phyloP scores from a whole-genome alignment of 2,113 vertebrate species.

The Aphelocoma coerulescens region DNA sequence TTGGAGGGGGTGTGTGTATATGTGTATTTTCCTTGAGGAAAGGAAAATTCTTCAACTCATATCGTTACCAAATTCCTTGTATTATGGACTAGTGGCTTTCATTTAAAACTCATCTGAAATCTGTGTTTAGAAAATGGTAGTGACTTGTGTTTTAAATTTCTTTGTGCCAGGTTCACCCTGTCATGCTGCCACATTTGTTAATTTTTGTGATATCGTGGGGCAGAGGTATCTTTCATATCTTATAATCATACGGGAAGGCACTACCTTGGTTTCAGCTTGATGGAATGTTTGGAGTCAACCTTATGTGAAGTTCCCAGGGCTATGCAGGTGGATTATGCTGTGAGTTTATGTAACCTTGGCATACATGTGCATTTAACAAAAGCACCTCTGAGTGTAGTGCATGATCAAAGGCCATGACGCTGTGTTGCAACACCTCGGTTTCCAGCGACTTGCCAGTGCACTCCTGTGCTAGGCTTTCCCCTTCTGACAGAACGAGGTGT shows the following conservation, averaged over 20 bases:
- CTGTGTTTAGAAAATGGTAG: not conserved
- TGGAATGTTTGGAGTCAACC: not conserved
- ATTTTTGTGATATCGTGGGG: not conserved
- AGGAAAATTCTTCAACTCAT: not conserved
- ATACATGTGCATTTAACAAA: accelerated
- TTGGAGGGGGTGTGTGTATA: not conserved
- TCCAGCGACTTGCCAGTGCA: not conserved
- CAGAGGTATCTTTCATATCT: not conserved
- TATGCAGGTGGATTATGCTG: not conserved
- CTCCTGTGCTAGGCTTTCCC: not conserved
- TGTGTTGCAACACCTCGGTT: not conserved
- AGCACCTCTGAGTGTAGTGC: not conserved
- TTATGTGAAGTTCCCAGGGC: not conserved
- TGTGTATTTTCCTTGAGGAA: not conserved
- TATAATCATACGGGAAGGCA: not conserved
- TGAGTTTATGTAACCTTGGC: not conserved
- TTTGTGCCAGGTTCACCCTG: not conserved
- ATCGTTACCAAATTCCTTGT: not conserved
- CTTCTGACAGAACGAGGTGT: not conserved
- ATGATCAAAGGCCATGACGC: accelerated
- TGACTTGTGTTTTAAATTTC: not conserved
- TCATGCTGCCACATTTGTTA: not conserved
- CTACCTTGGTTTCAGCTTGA: not conserved
- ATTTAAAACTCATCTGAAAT: not conserved
- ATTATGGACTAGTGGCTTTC: not conserved